These are phyloP conservation scores for Cephus sareptanus DNA, from an alignment of 2,888 invertebrate genomes.

Conservation along the genomic window DNA sequence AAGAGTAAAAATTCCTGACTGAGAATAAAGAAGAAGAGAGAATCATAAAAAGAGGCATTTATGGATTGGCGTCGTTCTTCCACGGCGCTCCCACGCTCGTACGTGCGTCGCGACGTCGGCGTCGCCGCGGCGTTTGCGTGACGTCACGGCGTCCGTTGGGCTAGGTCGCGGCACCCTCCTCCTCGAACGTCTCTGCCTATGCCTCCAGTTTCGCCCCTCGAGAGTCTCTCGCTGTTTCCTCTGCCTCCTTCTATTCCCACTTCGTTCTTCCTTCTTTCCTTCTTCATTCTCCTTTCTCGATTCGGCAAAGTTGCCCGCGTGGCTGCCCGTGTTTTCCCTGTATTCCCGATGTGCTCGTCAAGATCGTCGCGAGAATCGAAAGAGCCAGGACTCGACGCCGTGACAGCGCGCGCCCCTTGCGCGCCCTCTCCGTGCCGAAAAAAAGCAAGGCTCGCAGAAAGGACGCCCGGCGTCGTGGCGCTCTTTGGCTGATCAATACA, in stretches of 20 bases:
- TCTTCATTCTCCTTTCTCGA: constrained; percentile 17
- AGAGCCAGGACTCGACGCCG: neutral
- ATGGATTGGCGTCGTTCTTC: too few species aligned
- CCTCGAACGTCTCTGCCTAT: constrained; percentile 23
- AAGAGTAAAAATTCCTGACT: constrained; percentile 2
- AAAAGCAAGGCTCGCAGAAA: constrained; percentile 65
- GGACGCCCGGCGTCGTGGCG: constrained; percentile 65
- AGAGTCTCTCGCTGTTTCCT: constrained; percentile 18
- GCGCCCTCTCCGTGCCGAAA: constrained; percentile 48
- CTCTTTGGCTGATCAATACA: constrained; percentile 66
- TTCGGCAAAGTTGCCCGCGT: neutral
- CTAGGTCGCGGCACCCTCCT: constrained; percentile 54
- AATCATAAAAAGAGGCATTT: constrained; percentile 16
- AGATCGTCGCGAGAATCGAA: too few species aligned
- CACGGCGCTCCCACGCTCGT: neutral
- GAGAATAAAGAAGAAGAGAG: constrained; percentile 1
- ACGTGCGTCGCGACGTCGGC: constrained; percentile 6
- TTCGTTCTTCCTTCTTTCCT: neutral
- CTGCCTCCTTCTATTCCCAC: constrained; percentile 3
- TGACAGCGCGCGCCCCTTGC: neutral
- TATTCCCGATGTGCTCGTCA: too few species aligned
- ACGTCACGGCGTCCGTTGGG: constrained; percentile 59
- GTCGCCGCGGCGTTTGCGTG: constrained; percentile 33
- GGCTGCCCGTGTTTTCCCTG: too few species aligned
- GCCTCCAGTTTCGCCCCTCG: constrained; percentile 23